Percentiles rank a stretch among this genome's conserved stretches.
Evolutionary conservation across 2,797 vertebrate genomes (phyloP).

Genomic region (Neopelma chrysocephalum): DNA sequence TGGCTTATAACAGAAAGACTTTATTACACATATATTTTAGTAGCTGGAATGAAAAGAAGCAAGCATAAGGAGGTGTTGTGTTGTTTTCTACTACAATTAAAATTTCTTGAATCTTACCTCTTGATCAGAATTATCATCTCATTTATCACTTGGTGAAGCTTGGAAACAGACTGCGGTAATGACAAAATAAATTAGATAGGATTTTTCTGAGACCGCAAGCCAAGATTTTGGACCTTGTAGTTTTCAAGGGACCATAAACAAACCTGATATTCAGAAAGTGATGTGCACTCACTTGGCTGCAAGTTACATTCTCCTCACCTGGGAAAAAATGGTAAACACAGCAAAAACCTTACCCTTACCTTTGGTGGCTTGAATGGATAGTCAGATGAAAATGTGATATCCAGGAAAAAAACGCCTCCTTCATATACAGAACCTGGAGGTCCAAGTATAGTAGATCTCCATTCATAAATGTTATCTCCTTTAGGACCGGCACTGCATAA

Average conservation of each 20-base stretch:
- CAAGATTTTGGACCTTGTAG: not conserved
- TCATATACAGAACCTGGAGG: slow-evolving; percentile 87
- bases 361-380: slow-evolving; percentile 90
- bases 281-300: not conserved
- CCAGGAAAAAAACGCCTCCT: slow-evolving; percentile 87
- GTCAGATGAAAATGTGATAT: slow-evolving; percentile 88
- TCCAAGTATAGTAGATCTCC: slow-evolving; percentile 87
- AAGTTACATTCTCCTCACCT: not conserved
- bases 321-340: not conserved
- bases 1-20: not conserved
- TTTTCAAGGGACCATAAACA: not conserved
- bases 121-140: not conserved
- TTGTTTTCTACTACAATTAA: not conserved
- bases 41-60: not conserved
- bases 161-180: not conserved
- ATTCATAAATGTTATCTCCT: slow-evolving; percentile 88
- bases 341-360: slow-evolving; percentile 73
- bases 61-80: not conserved
- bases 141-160: not conserved
- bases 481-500: slow-evolving; percentile 82
- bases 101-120: not conserved
- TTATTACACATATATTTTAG: not conserved
- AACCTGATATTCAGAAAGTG: not conserved
- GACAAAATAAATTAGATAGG: not conserved
- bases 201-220: not conserved